A percentile compares a stretch with the other conserved stretches of the same genome.
Conservation (phyloP, 1,140 invertebrate genomes). For the Eufriesea mexicana region DNA sequence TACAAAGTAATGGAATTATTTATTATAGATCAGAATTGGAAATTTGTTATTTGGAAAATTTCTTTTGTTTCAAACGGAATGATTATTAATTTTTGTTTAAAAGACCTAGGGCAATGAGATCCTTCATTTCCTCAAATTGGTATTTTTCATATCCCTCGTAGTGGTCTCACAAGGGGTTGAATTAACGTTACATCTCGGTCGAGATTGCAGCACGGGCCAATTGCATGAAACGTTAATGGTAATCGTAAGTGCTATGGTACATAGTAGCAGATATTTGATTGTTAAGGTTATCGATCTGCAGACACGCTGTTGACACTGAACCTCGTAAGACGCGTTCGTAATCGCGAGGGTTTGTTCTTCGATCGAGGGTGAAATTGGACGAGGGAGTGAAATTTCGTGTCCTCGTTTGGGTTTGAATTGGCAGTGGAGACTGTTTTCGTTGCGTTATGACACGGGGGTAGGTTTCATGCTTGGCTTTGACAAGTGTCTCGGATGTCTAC, state of each 20-base stretch:
- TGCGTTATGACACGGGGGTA: neutral
- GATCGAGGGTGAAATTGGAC: neutral
- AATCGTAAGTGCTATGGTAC: constrained; percentile 30
- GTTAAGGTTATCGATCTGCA: neutral
- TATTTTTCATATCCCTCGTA: no score
- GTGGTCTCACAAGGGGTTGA: no score
- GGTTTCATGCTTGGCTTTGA: neutral
- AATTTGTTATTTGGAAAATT: no score
- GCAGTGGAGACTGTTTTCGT: neutral
- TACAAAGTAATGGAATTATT: no score
- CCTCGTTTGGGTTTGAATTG: constrained; percentile 1
- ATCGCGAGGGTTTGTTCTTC: constrained; percentile 1
- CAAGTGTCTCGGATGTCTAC: neutral
- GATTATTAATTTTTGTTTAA: no score
- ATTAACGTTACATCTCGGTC: neutral
- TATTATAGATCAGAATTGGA: no score
- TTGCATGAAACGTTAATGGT: constrained; percentile 5
- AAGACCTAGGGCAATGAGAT: no score
- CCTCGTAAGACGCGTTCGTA: neutral
- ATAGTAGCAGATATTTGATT: constrained; percentile 58
- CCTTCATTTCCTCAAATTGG: no score
- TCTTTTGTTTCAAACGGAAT: no score
- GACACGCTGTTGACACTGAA: neutral
- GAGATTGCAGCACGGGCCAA: constrained; percentile 36
- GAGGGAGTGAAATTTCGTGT: constrained; percentile 7